phyloP scores from a whole-genome alignment of 2,113 vertebrate species.

The Nesogale talazaci region DNA sequence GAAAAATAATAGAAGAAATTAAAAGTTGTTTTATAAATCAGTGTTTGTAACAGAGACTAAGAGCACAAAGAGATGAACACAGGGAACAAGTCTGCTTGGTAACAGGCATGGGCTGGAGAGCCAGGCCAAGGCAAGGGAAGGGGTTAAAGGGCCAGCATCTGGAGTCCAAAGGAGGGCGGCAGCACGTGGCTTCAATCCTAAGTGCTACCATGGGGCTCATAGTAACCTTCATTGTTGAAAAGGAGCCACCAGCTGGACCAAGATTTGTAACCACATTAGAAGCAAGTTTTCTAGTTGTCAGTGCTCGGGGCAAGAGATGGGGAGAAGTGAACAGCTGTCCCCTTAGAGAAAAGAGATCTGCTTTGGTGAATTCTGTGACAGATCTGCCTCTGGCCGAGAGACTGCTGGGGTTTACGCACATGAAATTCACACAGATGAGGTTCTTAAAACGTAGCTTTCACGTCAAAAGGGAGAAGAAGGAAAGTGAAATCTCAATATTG shows the following conservation, averaged over 20 bases:
- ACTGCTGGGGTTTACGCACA: not conserved
- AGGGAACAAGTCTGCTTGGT: not conserved
- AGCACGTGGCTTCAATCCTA: slow-evolving; percentile 45
- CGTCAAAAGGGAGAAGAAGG: not conserved
- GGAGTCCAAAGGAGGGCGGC: slow-evolving; percentile 50
- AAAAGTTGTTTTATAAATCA: not conserved
- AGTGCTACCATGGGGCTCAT: slow-evolving; percentile 38
- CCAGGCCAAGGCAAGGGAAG: not conserved
- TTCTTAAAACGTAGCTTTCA: slow-evolving; percentile 22
- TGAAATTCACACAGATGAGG: no score
- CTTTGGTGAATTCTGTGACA: slow-evolving; percentile 58
- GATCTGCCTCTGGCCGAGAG: not conserved
- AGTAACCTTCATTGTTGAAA: slow-evolving; percentile 68
- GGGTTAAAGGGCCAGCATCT: slow-evolving; percentile 77
- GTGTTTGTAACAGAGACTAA: not conserved
- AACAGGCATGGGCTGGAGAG: not conserved
- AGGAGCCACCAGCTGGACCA: slow-evolving; percentile 77
- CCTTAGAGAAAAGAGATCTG: slow-evolving; percentile 73
- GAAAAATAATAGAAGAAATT: not conserved
- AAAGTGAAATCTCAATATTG: not conserved
- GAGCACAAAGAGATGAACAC: not conserved
- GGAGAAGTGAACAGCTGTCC: slow-evolving; percentile 72
- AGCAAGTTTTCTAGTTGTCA: slow-evolving; percentile 52
- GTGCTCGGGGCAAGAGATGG: slow-evolving; percentile 40
- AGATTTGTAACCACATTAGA: slow-evolving; percentile 74